A percentile compares a stretch with the other conserved stretches of the same genome.
Evolutionary conservation across 2,888 invertebrate genomes (phyloP).

Genomic region (Dynastes maya): DNA sequence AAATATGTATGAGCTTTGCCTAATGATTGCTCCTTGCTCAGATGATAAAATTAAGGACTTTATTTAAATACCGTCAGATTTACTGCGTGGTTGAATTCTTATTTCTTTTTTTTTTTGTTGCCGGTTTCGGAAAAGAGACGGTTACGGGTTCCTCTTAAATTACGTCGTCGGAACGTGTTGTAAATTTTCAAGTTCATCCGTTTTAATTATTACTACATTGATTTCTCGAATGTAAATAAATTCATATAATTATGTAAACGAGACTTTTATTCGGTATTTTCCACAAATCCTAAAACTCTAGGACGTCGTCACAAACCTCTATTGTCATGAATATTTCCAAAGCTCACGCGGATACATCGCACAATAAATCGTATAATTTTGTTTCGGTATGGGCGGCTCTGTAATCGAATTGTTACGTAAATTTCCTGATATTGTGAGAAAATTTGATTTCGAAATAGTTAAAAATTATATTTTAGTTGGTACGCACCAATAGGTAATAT

Average conservation of each 20-base stretch:
- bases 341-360: not conserved
- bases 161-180: slow-evolving; percentile 20
- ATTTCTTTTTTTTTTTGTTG: slow-evolving; percentile 15
- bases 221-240: slow-evolving; percentile 18
- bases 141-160: not conserved
- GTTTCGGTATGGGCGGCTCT: slow-evolving; percentile 4
- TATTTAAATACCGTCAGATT: slow-evolving; percentile 44
- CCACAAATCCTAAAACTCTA: slow-evolving; percentile 25
- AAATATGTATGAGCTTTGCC: slow-evolving; percentile 34
- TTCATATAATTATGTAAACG: slow-evolving; percentile 48
- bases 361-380: slow-evolving; percentile 38
- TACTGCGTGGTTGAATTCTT: slow-evolving; percentile 20
- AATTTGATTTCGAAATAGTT: not conserved
- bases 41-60: slow-evolving; percentile 50
- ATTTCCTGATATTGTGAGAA: slow-evolving; percentile 14
- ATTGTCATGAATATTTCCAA: slow-evolving; percentile 15
- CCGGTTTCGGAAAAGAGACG: slow-evolving; percentile 8
- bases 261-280: slow-evolving; percentile 4
- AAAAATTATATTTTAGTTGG: not conserved
- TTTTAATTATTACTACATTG: slow-evolving; percentile 37
- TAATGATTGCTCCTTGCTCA: slow-evolving; percentile 43
- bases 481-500: not conserved
- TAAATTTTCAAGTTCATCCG: slow-evolving; percentile 4
- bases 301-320: slow-evolving; percentile 18
- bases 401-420: slow-evolving; percentile 8